Evolutionary conservation across 2,888 invertebrate genomes (phyloP).

Genomic region (Agelastica alni): DNA sequence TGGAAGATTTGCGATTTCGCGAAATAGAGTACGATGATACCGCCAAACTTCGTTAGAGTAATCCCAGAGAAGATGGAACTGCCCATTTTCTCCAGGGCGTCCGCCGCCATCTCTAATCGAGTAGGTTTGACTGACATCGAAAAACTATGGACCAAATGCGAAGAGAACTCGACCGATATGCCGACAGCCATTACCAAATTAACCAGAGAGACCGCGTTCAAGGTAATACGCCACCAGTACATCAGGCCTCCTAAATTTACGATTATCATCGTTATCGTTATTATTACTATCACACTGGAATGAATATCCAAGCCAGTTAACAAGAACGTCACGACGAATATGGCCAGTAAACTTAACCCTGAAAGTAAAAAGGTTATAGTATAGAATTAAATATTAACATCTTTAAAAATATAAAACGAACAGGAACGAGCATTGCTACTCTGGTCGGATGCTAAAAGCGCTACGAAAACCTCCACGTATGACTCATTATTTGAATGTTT

Average conservation of each 20-base stretch:
- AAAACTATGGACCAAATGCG: constrained; percentile 94
- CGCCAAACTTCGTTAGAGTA: constrained; percentile 96
- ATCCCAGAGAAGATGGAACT: constrained; percentile 96
- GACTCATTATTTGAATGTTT: no score
- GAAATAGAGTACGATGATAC: constrained; percentile 94
- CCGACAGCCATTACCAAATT: constrained; percentile 98
- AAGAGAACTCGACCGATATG: constrained; percentile 99
- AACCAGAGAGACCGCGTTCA: constrained; percentile 96
- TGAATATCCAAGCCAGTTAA: constrained; percentile 93
- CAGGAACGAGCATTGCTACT: no score
- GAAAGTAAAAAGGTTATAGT: constrained; percentile 53
- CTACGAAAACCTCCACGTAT: no score
- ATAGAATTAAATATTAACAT: no score
- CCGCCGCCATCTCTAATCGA: constrained; percentile 76
- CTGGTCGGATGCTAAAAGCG: no score
- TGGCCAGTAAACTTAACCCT: constrained; percentile 88
- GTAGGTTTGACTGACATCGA: constrained; percentile 74
- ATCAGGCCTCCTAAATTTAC: constrained; percentile 92
- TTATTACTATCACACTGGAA: constrained; percentile 84
- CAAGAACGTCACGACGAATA: constrained; percentile 92
- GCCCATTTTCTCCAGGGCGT: constrained; percentile 88
- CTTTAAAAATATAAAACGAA: no score
- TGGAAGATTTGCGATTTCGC: constrained; percentile 96
- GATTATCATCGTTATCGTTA: constrained; percentile 93
- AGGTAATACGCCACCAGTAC: constrained; percentile 94